Conservation (phyloP, 1,140 invertebrate genomes). For the Temnothorax nylanderi region DNA sequence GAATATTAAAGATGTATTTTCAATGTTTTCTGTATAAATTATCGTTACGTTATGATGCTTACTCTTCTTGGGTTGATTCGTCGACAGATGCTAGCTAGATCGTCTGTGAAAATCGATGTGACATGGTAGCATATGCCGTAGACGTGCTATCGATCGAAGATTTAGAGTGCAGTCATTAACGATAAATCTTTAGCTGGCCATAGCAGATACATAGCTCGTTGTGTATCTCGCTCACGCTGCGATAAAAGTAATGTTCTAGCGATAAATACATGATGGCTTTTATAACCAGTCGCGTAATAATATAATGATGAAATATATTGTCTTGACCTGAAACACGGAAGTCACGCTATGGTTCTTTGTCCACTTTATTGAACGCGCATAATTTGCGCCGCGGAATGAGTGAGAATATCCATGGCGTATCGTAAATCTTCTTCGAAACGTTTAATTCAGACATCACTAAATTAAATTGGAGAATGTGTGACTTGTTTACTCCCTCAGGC, state of each 20-base stretch:
- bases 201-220: constrained; percentile 48
- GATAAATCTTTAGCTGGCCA: constrained; percentile 59
- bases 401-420: constrained; percentile 40
- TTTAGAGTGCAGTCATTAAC: constrained; percentile 26
- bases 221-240: constrained; percentile 18
- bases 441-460: background rate
- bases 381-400: constrained; percentile 69
- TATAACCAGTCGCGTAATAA: constrained; percentile 76
- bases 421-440: constrained; percentile 16
- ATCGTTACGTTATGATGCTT: constrained; percentile 30
- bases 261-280: constrained; percentile 77
- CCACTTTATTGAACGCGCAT: constrained; percentile 79
- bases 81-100: constrained; percentile 75
- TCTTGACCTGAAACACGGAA: constrained; percentile 82
- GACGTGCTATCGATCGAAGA: constrained; percentile 46
- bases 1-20: background rate
- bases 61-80: background rate
- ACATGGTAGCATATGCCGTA: constrained; percentile 78
- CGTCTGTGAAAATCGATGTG: constrained; percentile 79
- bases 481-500: background rate
- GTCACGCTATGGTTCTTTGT: constrained; percentile 81
- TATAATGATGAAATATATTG: constrained; percentile 84
- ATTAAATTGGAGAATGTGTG: background rate
- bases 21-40: constrained; percentile 71
- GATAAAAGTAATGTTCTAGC: constrained; percentile 73